These are phyloP conservation scores for Calameuta filiformis DNA, from an alignment of 2,888 invertebrate species.

Conservation along the genomic window DNA sequence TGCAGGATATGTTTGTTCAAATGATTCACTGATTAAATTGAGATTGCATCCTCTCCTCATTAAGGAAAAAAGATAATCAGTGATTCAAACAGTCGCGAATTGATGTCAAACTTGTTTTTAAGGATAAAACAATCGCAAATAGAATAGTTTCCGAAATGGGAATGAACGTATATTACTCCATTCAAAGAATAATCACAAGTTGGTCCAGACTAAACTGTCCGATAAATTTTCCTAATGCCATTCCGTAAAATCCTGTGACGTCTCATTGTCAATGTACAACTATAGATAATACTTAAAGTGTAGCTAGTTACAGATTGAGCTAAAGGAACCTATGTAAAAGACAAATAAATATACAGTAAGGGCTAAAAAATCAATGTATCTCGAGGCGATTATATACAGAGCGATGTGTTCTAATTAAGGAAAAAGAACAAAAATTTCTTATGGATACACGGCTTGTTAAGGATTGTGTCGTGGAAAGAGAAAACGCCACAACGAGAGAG, in stretches of 20 bases:
- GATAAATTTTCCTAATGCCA: background rate
- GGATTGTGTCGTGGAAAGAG: background rate
- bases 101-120: background rate
- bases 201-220: background rate
- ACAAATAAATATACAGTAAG: conserved; percentile 20
- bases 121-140: background rate
- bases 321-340: conserved; percentile 9
- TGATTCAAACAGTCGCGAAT: background rate
- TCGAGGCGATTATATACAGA: background rate
- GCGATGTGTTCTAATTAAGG: background rate
- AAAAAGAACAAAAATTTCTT: background rate
- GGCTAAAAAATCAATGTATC: background rate
- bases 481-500: background rate
- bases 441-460: background rate
- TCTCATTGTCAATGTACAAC: background rate
- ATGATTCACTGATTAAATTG: background rate
- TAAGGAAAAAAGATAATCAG: background rate
- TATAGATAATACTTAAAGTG: conserved; percentile 4
- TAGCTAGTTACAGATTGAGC: conserved; percentile 4
- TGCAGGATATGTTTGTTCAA: background rate
- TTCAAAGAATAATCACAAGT: background rate
- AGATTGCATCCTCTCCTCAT: background rate
- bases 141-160: background rate
- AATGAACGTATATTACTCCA: background rate
- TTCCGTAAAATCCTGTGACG: background rate